These are phyloP conservation scores for Lindbergichthys nudifrons DNA, from an alignment of 2,797 vertebrate species.

Conservation along the genomic window DNA sequence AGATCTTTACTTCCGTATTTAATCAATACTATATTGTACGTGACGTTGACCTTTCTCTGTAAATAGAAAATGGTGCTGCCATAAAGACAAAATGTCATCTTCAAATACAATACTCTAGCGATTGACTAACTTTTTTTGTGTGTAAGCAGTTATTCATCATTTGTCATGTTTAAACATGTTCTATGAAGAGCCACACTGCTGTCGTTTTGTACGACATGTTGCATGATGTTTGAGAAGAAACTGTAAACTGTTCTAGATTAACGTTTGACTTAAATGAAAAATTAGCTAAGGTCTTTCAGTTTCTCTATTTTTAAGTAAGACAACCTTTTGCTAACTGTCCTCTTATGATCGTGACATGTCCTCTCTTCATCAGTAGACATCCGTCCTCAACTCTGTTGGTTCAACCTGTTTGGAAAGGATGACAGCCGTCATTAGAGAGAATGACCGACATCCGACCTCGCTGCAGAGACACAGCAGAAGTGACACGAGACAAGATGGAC, in stretches of 20 bases:
- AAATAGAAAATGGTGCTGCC: neutral
- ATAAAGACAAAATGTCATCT: neutral
- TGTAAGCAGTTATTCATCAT: neutral
- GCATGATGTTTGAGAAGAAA: neutral
- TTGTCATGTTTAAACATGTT: neutral
- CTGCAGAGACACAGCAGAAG: constrained; percentile 20
- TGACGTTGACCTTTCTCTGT: neutral
- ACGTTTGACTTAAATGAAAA: neutral
- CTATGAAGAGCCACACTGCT: neutral
- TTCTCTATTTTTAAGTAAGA: neutral
- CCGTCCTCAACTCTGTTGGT: neutral
- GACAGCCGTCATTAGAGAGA: constrained; percentile 12
- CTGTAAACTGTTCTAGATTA: neutral
- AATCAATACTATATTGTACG: constrained; percentile 18
- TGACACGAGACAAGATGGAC: constrained; percentile 9
- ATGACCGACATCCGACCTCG: constrained; percentile 16
- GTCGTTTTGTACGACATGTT: neutral
- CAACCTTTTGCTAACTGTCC: neutral
- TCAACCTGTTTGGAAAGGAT: constrained; percentile 5
- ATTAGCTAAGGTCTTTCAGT: neutral
- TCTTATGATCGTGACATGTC: constrained; percentile 11
- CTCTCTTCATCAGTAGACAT: constrained; percentile 27
- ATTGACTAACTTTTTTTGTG: neutral
- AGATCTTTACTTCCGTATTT: constrained; percentile 61
- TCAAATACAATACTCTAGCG: neutral